Evolutionary conservation across 2,888 invertebrate genomes (phyloP).

Genomic region (Agrochola lota): DNA sequence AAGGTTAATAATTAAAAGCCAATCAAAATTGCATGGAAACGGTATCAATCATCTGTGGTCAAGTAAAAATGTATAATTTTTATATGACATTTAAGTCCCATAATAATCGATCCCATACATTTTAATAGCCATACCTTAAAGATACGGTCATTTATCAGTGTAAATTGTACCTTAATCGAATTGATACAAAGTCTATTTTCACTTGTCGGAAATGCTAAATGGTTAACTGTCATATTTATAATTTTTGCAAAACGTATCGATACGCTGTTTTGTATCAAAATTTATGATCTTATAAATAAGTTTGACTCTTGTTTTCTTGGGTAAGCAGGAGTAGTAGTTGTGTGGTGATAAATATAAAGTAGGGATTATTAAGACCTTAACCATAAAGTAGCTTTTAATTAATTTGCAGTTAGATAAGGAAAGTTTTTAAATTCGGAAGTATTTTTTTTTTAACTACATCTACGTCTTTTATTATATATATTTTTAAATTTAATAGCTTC

Average conservation of each 20-base stretch:
- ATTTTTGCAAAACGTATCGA: constrained; percentile 54
- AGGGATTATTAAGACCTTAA: no score
- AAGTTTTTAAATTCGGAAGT: no score
- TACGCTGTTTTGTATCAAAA: constrained; percentile 43
- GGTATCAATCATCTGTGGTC: constrained; percentile 69
- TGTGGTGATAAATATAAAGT: neutral
- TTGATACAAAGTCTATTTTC: constrained; percentile 27
- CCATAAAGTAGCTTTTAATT: constrained; percentile 7
- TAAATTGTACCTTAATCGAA: constrained; percentile 17
- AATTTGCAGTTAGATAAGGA: neutral
- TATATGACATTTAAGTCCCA: constrained; percentile 76
- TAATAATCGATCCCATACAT: constrained; percentile 79
- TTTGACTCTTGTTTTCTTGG: constrained; percentile 37
- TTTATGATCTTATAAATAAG: constrained; percentile 48
- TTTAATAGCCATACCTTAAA: constrained; percentile 70
- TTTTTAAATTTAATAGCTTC: no score
- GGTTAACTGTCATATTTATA: constrained; percentile 49
- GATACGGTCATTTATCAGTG: constrained; percentile 15
- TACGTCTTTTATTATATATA: no score
- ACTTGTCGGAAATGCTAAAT: constrained; percentile 1
- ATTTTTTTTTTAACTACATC: no score
- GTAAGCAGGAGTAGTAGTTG: constrained; percentile 5
- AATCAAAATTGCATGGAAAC: constrained; percentile 66
- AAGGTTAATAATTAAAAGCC: constrained; percentile 58
- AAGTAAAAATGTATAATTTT: constrained; percentile 71